Conservation (phyloP, 2,113 vertebrate species). For the Natator depressus region DNA sequence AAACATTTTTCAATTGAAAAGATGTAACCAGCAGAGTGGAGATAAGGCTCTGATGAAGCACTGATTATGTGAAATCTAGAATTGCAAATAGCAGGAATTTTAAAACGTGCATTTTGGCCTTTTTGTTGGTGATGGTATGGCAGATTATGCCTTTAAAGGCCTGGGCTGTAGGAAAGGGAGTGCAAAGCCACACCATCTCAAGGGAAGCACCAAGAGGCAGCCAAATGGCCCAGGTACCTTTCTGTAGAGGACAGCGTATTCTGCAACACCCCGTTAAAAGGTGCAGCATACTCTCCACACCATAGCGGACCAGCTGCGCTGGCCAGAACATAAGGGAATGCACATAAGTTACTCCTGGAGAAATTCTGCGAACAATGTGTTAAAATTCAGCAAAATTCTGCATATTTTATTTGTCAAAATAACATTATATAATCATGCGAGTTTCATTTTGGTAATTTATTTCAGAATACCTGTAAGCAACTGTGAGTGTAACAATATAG, state of each 20-base stretch:
- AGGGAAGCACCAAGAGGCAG: not conserved
- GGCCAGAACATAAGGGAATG: too few relatives aligned
- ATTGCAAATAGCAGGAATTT: conserved; percentile 21
- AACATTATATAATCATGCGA: too few relatives aligned
- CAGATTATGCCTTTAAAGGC: conserved; percentile 31
- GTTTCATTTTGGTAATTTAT: too few relatives aligned
- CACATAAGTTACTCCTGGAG: too few relatives aligned
- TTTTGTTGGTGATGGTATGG: not conserved
- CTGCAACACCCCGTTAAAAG: not conserved
- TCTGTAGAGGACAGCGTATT: not conserved
- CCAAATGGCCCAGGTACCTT: not conserved
- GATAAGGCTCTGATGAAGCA: conserved; percentile 34
- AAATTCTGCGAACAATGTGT: too few relatives aligned
- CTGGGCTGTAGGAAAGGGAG: not conserved
- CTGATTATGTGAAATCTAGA: conserved; percentile 43
- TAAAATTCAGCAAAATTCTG: too few relatives aligned
- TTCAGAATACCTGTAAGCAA: too few relatives aligned
- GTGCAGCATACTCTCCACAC: not conserved
- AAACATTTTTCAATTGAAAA: not conserved
- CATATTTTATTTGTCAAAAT: too few relatives aligned
- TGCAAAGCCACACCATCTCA: not conserved
- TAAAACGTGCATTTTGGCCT: not conserved
- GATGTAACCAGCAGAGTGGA: not conserved
- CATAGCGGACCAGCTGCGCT: not conserved
- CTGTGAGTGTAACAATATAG: too few relatives aligned